phyloP scores from a whole-genome alignment of 2,113 vertebrate species.

The Lepisosteus oculatus region DNA sequence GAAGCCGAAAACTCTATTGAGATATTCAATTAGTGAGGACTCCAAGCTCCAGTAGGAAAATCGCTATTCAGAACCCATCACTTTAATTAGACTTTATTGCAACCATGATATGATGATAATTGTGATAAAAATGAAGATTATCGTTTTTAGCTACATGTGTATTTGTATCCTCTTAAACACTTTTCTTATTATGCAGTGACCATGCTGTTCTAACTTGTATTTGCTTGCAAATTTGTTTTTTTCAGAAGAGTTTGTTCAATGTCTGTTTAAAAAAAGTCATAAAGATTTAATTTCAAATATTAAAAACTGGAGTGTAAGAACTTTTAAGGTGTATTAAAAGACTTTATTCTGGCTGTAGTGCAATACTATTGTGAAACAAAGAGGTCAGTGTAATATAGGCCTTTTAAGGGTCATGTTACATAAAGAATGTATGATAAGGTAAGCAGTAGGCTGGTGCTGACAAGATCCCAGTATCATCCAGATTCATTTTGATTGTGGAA shows the following conservation, averaged over 20 bases:
- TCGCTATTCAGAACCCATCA: conserved; percentile 4
- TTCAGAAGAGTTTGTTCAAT: too few relatives aligned
- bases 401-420: conserved; percentile 3
- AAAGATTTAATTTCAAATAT: too few relatives aligned
- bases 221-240: too few relatives aligned
- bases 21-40: conserved; percentile 21
- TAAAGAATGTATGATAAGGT: neutral
- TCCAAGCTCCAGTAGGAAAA: conserved; percentile 1
- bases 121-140: too few relatives aligned
- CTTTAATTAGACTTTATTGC: neutral
- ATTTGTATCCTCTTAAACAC: too few relatives aligned
- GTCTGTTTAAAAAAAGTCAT: too few relatives aligned
- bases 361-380: neutral
- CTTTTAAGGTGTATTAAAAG: too few relatives aligned
- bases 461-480: conserved; percentile 6
- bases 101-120: neutral
- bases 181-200: too few relatives aligned
- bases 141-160: too few relatives aligned
- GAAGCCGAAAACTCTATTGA: conserved; percentile 1
- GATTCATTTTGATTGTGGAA: conserved; percentile 7
- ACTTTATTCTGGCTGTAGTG: too few relatives aligned
- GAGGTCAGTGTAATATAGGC: neutral
- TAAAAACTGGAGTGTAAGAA: too few relatives aligned
- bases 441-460: conserved; percentile 7
- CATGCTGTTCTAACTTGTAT: too few relatives aligned